Evolutionary conservation across 2,888 invertebrate species (phyloP), one percentile per base, ranked within the genome.

Genomic region (Leucozona laternaria): DNA sequence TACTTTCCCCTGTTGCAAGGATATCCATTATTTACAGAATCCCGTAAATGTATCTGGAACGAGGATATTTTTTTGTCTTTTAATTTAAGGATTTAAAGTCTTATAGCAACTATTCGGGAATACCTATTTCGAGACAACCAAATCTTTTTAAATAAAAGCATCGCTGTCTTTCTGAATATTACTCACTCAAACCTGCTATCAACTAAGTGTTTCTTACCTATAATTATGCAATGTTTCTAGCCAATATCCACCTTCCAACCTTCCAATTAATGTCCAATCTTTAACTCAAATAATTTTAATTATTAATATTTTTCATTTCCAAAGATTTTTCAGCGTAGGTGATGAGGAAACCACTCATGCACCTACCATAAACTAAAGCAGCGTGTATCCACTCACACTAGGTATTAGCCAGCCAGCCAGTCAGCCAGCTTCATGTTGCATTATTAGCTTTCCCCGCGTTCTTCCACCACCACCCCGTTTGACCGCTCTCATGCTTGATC

Each of bases 311-410:
- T 48, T 48, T 66, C 15, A 34, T 31, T 48, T 31, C 15, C 0
- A 34, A 34, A 48, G 17, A 3, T 2, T 64, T 28, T 20, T 45
- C 45, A 17, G 15, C 22, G 2, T 1, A 22, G 66, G 66, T 48
- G 66, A 66, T 66, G 66, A 66, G 66, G 66, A 66, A 66, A 66
- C 64, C 66, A 48, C 64, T 48, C 28, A 28, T 43, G 48, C 66
- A 66, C 66, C 48, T 48, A 48, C 66, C 20, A 31, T 31, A 17
- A 64, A 64, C 28, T 45, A 48, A 48, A 64, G 7, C 28, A 64
- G 13, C 45, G 10, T 25, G 40, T 64, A 28, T 60, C 53, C 37
- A 58, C 34, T 20, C 20, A 31, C 20, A 57, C 4, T 2, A 37
- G 11, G 0, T 37, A 40, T 40, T 3, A 37, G 37, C 2, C 45